Evolutionary conservation across 2,797 vertebrate species (phyloP).

Genomic region (Clarias fuscus): DNA sequence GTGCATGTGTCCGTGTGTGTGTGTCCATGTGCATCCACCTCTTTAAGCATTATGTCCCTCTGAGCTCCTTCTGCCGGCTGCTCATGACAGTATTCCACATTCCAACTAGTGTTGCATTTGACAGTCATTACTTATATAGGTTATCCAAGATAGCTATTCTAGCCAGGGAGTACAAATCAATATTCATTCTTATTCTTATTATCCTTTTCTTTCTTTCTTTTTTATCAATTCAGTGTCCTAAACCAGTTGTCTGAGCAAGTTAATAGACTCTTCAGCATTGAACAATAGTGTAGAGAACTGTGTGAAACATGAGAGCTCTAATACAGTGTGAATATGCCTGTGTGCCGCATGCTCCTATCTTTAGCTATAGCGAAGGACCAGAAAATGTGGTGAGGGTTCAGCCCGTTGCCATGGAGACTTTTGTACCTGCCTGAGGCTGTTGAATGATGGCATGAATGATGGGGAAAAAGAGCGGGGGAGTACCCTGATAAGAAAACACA

Average conservation of each 20-base stretch:
- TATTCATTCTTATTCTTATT: background rate
- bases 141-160: background rate
- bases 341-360: slow-evolving; percentile 65
- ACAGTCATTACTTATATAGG: slow-evolving; percentile 1
- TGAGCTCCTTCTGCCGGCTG: slow-evolving; percentile 31
- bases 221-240: slow-evolving; percentile 1
- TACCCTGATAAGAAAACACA: slow-evolving; percentile 16
- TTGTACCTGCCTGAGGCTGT: slow-evolving; percentile 56
- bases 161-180: background rate
- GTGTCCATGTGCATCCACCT: slow-evolving; percentile 47
- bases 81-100: slow-evolving; percentile 1
- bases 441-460: slow-evolving; percentile 51
- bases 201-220: background rate
- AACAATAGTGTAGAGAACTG: slow-evolving; percentile 3
- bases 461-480: slow-evolving; percentile 38
- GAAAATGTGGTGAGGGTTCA: slow-evolving; percentile 63
- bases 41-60: slow-evolving; percentile 50
- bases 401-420: slow-evolving; percentile 72
- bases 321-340: slow-evolving; percentile 18
- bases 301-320: slow-evolving; percentile 14
- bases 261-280: slow-evolving; percentile 12
- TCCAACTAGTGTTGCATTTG: slow-evolving; percentile 11
- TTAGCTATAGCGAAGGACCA: slow-evolving; percentile 62
- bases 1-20: slow-evolving; percentile 6
- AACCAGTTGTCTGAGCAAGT: background rate